Base-by-base conservation (phyloP, 64 coral and sea anemone genomes). In the Pocillopora damicornis region DNA sequence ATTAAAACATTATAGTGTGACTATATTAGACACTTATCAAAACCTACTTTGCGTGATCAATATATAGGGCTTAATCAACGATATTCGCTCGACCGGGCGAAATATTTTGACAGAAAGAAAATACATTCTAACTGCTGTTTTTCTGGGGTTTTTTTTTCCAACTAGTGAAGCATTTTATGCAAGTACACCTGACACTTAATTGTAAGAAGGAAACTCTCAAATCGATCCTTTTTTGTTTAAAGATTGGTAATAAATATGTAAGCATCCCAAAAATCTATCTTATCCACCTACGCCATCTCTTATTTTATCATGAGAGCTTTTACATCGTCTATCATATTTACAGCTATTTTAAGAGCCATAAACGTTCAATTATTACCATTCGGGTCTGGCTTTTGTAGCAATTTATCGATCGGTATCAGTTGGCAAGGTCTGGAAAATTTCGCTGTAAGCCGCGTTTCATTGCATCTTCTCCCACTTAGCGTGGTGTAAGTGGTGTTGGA, bases 1-100 rank as follows among this genome's bases (percentile, higher is more conserved):
- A 85, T 23, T 71, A 65, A 16, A 85, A 51, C 71, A 85, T 85
- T 85, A 58, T 85, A 72, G 81, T 85, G 81, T 65, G 69, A 72
- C 65, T 22, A 20, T 64, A 67, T 15, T 5, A 85, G 9, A 85
- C 81, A 72, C 65, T 85, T 51, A 11, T 13, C 18, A 63, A 6
- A 45, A 22, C 4, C 4, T 37, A 23, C 1, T 85, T 69, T 38
- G 63, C 37, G 23, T 42, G 35, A 25, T 85, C 65, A 72, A 85
- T 12, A 25, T 51, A 7, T 18, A 77, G 67, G 67, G 25, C 67
- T 71, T n/a, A 18, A 71, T 30, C 20, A 15, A 11, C 17, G 45
- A 78, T 78, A 58, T 78, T 45, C 66, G 16, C 22, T 58, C n/a
- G 38, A 17, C 20, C 8, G 38, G 15, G 38, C 75, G 11, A 77